A percentile compares a stretch with the other conserved stretches of the same genome.
These are phyloP conservation scores for Conger conger DNA, from an alignment of 2,113 vertebrate species.

Conservation along the genomic window DNA sequence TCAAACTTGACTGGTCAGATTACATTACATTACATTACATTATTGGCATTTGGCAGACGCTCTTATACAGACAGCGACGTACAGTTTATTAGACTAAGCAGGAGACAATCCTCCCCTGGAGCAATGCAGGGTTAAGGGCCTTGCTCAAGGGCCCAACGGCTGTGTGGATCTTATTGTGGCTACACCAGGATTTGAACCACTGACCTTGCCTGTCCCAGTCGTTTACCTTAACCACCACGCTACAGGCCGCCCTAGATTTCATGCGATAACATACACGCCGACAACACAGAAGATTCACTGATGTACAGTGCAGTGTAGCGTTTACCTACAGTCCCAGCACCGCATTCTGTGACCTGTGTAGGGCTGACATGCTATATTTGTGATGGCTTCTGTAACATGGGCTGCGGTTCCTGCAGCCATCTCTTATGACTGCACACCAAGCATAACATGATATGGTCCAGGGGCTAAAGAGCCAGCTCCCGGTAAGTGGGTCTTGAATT, in stretches of 20 bases:
- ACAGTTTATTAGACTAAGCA: too few relatives aligned
- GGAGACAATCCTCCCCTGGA: too few relatives aligned
- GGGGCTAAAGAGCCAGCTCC: neutral
- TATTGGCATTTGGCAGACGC: too few relatives aligned
- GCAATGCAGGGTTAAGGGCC: too few relatives aligned
- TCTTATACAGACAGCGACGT: too few relatives aligned
- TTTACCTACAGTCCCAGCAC: neutral
- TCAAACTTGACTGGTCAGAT: too few relatives aligned
- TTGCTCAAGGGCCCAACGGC: too few relatives aligned
- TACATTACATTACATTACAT: too few relatives aligned
- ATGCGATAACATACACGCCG: neutral
- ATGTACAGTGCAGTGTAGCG: neutral
- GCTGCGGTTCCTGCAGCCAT: neutral
- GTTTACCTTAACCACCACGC: too few relatives aligned
- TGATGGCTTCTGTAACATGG: neutral
- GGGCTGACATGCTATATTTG: neutral
- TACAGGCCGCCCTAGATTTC: neutral
- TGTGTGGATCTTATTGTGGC: too few relatives aligned
- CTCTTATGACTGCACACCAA: neutral
- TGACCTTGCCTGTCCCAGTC: too few relatives aligned
- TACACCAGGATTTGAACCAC: too few relatives aligned
- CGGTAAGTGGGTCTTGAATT: neutral
- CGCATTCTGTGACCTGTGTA: neutral
- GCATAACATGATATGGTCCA: slow-evolving; percentile 4
- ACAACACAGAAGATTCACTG: neutral